Conservation (phyloP, 30 jellyfish, hydroid and myxozoan genomes). For the Hydra vulgaris region DNA sequence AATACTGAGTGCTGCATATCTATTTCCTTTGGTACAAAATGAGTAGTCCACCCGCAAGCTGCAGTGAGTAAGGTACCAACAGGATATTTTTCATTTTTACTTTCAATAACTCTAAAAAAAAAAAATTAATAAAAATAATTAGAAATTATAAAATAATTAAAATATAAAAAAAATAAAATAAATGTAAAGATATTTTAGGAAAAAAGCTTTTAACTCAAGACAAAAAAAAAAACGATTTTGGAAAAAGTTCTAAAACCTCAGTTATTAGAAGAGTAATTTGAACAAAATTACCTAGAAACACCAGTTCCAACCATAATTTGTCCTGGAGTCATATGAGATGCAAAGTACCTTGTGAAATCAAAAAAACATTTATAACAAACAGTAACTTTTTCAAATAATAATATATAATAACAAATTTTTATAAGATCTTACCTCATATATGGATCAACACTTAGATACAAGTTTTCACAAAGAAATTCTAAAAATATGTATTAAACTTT, state of each 20-base stretch:
- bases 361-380: background rate
- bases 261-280: no score
- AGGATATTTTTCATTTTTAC: slow-evolving; percentile 38
- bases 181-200: background rate
- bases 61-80: slow-evolving; percentile 56
- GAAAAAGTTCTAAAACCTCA: no score
- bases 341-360: slow-evolving; percentile 31
- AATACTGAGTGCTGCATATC: slow-evolving; percentile 11
- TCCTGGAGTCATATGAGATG: slow-evolving; percentile 57
- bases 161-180: background rate
- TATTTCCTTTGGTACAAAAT: slow-evolving; percentile 40
- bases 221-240: no score
- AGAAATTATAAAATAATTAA: background rate
- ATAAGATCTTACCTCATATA: slow-evolving; percentile 88
- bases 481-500: background rate
- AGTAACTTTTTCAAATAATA: background rate
- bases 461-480: slow-evolving; percentile 69
- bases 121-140: background rate
- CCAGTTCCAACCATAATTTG: slow-evolving; percentile 63
- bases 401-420: no score
- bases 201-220: no score
- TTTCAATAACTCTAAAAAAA: slow-evolving; percentile 36
- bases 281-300: slow-evolving; percentile 48
- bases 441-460: slow-evolving; percentile 74
- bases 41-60: slow-evolving; percentile 91